Evolutionary conservation across 1,140 invertebrate species (phyloP), one percentile per base, ranked within the genome.

Genomic region (Scylla paramamosain): DNA sequence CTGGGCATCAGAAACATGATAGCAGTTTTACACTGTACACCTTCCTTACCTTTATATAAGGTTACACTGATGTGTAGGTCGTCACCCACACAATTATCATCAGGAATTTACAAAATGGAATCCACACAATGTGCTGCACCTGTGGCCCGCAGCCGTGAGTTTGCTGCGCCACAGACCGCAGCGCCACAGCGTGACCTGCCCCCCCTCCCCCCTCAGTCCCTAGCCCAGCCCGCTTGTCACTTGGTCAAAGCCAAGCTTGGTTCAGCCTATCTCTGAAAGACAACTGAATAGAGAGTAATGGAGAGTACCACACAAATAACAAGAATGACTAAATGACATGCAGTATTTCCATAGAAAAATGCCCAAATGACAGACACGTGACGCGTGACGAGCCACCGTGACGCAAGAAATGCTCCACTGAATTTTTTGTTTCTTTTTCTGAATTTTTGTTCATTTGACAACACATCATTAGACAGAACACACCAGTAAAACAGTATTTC

Each of bases 21-120:
- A 88, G 87, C 93, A 94, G 93, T 94, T 90, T 94, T 90, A 90
- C 88, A 94, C 93, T 94, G 93, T 94, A 94, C 93, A 94, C 87
- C 93, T 94, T 94, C 87, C 93, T 94, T 94, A 94, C 93, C 93
- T 93, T 94, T 94, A 90, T 94, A 94, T 48, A 94, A 94, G 93
- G 93, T 94, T 94, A 94, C 93, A 94, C 93, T 94, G 93, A 90
- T 90, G 93, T 94, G 93, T 91, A 88, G 67, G 90, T 20, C 52
- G 86, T 93, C 88, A 82, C 90, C 93, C 93, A 94, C 93, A 94
- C 93, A 94, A 46, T 94, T 94, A 94, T 94, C 52, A 94, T 94
- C 52, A 82, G 93, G 87, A 83, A 46, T 94, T 48, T 94, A 94
- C 88, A 94, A 94, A 94, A 94, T 94, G 93, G 93, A 94, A 94